Percentiles rank a stretch among this genome's conserved stretches.
phyloP scores from a whole-genome alignment of 2,113 vertebrate species.

The Triplophysa dalaica region DNA sequence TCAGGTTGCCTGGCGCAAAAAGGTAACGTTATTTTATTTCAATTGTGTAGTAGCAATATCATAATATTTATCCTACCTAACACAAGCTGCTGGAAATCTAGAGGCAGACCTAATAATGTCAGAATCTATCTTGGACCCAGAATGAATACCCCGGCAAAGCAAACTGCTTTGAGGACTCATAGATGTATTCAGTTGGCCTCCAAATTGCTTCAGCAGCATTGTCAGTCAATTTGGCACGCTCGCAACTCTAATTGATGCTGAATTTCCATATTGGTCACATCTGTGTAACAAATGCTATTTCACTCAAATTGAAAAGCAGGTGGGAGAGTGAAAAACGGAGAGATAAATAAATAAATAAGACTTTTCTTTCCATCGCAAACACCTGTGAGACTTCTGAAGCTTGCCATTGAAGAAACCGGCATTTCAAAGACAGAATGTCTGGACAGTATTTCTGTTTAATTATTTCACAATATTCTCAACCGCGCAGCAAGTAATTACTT shows the following conservation, averaged over 20 bases:
- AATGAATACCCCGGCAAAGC: conserved; percentile 16
- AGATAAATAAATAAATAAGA: neutral
- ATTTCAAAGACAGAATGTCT: conserved; percentile 1
- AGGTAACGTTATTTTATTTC: neutral
- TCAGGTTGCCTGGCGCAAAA: too few relatives aligned
- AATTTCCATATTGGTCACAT: conserved; percentile 56
- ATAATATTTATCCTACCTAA: conserved; percentile 11
- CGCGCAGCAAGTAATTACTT: neutral
- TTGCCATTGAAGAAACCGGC: neutral
- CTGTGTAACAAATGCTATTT: conserved; percentile 39
- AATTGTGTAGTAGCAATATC: neutral
- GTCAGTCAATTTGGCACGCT: conserved; percentile 40
- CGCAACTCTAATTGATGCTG: conserved; percentile 43
- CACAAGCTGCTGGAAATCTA: conserved; percentile 20
- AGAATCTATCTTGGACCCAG: conserved; percentile 33
- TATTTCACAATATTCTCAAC: neutral
- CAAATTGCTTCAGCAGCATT: conserved; percentile 24
- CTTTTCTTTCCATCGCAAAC: conserved; percentile 16
- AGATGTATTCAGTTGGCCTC: conserved; percentile 31
- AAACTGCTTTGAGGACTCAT: conserved; percentile 31
- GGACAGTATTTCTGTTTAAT: neutral
- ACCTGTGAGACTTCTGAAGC: conserved; percentile 28
- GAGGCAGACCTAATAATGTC: conserved; percentile 37
- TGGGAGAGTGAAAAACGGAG: neutral
- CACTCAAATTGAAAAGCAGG: conserved; percentile 33